Base-by-base conservation (phyloP, 2,888 invertebrate genomes). In the Xestia rhomboidea region DNA sequence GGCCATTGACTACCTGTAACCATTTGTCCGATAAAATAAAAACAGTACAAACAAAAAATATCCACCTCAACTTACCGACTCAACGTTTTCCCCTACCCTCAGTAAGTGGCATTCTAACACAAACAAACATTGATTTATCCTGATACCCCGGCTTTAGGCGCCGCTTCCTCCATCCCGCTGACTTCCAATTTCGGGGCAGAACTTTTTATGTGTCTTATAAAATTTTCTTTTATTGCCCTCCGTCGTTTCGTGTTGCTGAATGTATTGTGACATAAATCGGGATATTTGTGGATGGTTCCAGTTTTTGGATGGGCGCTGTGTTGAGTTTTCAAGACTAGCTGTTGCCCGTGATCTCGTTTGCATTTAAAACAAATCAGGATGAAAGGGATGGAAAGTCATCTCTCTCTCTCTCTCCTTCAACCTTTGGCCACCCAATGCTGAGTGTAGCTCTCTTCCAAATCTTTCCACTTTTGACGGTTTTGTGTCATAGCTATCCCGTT, bases 61-160 rank as follows among this genome's bases (percentile, higher is more conserved):
- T 7, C 10, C n/a, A 38, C 24, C 15, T 30, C n/a, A 41, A 67
- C 15, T 46, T 38, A 60, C 41, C 90, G 78, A 75, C 95, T 95
- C 95, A 87, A 94, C 89, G 68, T 70, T 68, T 82, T 81, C 76
- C 86, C n/a, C 75, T 90, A 85, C 89, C 69, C 90, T 41, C 86
- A 89, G 90, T 94, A 95, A 95, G 94, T 95, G 95, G 93, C 95
- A 91, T 94, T 95, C 94, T 90, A 90, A 90, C 90, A 90, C 92
- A 92, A 92, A 94, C 95, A 94, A 95, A 96, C 96, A 96, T 96
- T 96, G 96, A 96, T 96, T 96, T 96, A 96, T 96, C 95, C 94
- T 95, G 96, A 96, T 95, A 96, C 96, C 91, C 87, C 89, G 95
- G 95, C 93, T 95, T 95, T 93, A 91, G 91, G 90, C 88, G 77